Evolutionary conservation across 2,888 invertebrate species (phyloP).

Genomic region (Euzetes globulus): DNA sequence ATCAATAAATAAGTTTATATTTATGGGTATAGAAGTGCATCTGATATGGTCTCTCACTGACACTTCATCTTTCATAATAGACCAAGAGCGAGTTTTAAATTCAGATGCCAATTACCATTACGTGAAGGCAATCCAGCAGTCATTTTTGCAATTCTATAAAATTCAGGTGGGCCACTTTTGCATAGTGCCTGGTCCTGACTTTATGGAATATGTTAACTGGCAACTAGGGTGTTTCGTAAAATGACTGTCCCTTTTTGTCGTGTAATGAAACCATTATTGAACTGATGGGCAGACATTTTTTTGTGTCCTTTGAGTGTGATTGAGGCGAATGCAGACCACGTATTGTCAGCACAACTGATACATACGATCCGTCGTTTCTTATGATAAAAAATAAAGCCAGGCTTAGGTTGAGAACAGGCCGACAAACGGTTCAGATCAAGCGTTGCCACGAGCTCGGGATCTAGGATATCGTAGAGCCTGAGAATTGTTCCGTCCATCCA

Average conservation of each 20-base stretch:
- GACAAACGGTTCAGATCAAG: constrained; percentile 9
- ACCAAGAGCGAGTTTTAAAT: no score
- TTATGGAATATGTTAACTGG: no score
- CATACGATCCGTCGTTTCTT: constrained; percentile 31
- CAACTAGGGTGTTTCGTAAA: no score
- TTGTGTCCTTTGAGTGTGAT: constrained; percentile 62
- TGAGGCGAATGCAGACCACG: constrained; percentile 46
- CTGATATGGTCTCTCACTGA: no score
- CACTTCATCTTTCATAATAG: no score
- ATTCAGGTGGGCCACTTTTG: no score
- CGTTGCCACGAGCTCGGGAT: constrained; percentile 34
- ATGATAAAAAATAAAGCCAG: constrained; percentile 58
- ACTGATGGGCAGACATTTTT: constrained; percentile 68
- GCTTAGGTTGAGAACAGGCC: constrained; percentile 9
- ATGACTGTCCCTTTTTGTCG: not conserved
- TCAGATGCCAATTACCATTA: no score
- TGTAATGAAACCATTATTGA: constrained; percentile 72
- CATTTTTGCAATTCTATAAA: no score
- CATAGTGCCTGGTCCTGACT: no score
- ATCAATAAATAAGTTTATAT: no score
- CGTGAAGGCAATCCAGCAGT: no score
- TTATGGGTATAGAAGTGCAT: no score
- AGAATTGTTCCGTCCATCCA: constrained; percentile 41
- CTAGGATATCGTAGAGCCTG: constrained; percentile 42
- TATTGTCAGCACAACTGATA: constrained; percentile 36